These are phyloP conservation scores for Bubo bubo DNA, from an alignment of 2,113 vertebrate species.

Conservation along the genomic window DNA sequence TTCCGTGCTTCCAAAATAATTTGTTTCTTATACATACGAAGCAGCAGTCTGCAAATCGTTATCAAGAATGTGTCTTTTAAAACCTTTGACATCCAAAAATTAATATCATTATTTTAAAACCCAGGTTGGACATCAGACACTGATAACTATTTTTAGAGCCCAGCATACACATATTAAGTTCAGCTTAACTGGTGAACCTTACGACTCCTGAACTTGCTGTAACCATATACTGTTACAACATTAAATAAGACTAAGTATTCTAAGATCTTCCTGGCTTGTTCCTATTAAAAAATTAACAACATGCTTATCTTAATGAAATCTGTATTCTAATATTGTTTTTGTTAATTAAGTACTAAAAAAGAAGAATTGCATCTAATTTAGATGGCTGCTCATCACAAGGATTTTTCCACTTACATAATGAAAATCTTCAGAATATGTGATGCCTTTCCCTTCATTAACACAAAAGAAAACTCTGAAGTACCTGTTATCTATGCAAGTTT, in stretches of 20 bases:
- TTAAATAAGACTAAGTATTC: background rate
- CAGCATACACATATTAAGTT: accelerated
- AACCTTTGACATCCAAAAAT: background rate
- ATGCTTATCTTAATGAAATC: background rate
- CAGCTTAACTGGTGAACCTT: background rate
- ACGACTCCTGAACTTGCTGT: background rate
- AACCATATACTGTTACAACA: background rate
- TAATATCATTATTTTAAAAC: background rate
- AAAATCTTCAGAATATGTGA: background rate
- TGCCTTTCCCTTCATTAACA: background rate
- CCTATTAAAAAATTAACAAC: background rate
- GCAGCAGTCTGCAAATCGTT: background rate
- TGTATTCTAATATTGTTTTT: background rate
- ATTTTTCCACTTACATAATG: background rate
- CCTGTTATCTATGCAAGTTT: background rate
- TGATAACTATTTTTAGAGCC: background rate
- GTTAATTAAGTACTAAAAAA: background rate
- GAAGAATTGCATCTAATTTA: background rate
- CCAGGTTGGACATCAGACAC: background rate
- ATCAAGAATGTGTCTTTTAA: background rate
- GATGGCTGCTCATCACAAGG: background rate
- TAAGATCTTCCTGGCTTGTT: background rate
- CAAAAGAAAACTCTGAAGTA: background rate
- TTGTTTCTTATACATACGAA: background rate
- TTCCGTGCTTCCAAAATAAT: background rate